Conservation (phyloP, 2,888 invertebrate species). For the Nephrotoma flavescens region DNA sequence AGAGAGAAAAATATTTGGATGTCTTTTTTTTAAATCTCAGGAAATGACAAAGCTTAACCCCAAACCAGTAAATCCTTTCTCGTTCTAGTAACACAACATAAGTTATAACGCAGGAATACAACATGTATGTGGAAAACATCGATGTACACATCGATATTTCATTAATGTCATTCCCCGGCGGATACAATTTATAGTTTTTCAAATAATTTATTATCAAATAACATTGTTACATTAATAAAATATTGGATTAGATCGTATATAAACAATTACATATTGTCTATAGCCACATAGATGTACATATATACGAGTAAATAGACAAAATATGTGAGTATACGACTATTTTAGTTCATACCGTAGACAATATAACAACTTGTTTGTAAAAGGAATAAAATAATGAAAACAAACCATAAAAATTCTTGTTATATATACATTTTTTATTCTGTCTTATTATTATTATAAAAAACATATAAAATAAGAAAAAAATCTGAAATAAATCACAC, state of each 20-base stretch:
- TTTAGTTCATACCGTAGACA: background rate
- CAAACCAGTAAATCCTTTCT: too few species aligned
- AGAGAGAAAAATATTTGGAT: too few species aligned
- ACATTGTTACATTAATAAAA: background rate
- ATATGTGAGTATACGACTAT: background rate
- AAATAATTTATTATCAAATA: background rate
- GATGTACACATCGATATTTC: background rate
- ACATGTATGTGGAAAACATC: too few species aligned
- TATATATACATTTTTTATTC: background rate
- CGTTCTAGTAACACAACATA: too few species aligned
- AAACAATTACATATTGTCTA: background rate
- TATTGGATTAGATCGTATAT: background rate
- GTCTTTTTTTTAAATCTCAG: too few species aligned
- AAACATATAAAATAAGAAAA: background rate
- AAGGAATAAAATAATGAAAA: background rate
- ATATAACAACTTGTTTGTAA: background rate
- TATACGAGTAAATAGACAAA: background rate
- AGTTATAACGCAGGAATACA: too few species aligned
- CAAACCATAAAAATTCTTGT: background rate
- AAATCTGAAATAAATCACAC: background rate
- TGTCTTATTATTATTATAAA: background rate
- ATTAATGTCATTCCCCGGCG: background rate
- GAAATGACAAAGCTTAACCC: too few species aligned
- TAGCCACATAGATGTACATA: background rate
- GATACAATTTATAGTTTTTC: background rate